phyloP scores from a whole-genome alignment of 2,113 vertebrate species.

The Bubalus kerabau region DNA sequence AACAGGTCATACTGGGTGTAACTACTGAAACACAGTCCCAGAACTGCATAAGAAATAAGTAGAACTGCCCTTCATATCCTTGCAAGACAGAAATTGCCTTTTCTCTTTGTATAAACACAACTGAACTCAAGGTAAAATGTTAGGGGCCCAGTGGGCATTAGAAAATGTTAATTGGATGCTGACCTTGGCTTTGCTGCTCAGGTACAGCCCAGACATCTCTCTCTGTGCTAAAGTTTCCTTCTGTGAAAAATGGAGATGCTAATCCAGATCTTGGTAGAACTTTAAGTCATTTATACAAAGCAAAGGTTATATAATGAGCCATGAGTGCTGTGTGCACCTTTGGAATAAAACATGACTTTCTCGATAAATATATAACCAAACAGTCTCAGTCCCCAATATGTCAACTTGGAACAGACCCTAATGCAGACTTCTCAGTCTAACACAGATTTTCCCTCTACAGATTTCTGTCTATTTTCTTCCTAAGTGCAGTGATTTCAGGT shows the following conservation, averaged over 20 bases:
- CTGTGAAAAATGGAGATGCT: background rate
- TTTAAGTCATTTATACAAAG: background rate
- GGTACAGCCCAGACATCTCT: background rate
- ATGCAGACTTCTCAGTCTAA: background rate
- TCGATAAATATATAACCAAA: background rate
- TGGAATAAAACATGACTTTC: slow-evolving; percentile 2
- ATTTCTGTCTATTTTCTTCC: background rate
- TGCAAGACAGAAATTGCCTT: background rate
- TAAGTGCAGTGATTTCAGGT: background rate
- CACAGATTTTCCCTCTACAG: background rate
- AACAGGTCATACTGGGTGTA: background rate
- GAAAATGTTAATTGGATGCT: background rate
- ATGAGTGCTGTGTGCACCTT: background rate
- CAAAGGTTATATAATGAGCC: slow-evolving; percentile 3
- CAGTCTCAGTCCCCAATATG: background rate
- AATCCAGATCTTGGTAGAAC: background rate
- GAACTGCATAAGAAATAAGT: background rate
- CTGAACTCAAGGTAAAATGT: background rate
- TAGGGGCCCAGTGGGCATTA: background rate
- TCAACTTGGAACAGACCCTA: background rate
- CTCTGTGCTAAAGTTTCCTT: background rate
- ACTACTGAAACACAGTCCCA: background rate
- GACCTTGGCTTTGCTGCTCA: background rate
- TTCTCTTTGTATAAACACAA: background rate
- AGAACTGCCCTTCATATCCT: background rate